A percentile compares a stretch with the other conserved stretches of the same genome.
Conservation (phyloP, 2,797 vertebrate genomes). For the Argentina silus region DNA sequence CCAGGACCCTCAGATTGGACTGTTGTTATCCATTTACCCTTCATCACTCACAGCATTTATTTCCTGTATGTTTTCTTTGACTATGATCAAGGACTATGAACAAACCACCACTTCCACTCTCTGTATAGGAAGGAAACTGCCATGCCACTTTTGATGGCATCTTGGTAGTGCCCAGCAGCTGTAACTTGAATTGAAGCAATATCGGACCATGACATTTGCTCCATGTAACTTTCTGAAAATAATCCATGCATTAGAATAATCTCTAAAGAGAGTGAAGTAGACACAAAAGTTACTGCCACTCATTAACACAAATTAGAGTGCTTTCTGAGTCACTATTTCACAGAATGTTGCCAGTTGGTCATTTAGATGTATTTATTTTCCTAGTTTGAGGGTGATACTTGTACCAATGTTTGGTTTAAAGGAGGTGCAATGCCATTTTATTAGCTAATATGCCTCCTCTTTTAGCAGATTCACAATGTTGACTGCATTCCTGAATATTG, state of each 20-base stretch:
- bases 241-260: not conserved
- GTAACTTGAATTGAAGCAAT: slow-evolving; percentile 32
- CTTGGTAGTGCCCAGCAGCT: slow-evolving; percentile 1
- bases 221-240: slow-evolving; percentile 24
- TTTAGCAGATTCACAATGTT: slow-evolving; percentile 30
- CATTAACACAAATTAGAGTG: not conserved
- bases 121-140: not conserved
- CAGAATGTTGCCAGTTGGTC: slow-evolving; percentile 24
- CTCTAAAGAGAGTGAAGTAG: not conserved
- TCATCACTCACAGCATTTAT: not conserved
- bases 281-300: not conserved
- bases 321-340: slow-evolving; percentile 39
- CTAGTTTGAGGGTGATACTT: slow-evolving; percentile 36
- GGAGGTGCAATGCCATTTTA: slow-evolving; percentile 48
- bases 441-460: slow-evolving; percentile 30
- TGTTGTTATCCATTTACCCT: slow-evolving; percentile 14
- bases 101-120: slow-evolving; percentile 6
- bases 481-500: slow-evolving; percentile 58
- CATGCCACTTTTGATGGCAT: not conserved
- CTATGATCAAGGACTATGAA: slow-evolving; percentile 3
- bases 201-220: slow-evolving; percentile 11
- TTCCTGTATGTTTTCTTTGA: not conserved
- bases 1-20: slow-evolving; percentile 19
- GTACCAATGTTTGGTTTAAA: slow-evolving; percentile 30
- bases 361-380: slow-evolving; percentile 46